These are phyloP conservation scores for Turritopsis rubra DNA, from an alignment of 30 jellyfish, hydroid and myxozoan species.

Conservation along the genomic window DNA sequence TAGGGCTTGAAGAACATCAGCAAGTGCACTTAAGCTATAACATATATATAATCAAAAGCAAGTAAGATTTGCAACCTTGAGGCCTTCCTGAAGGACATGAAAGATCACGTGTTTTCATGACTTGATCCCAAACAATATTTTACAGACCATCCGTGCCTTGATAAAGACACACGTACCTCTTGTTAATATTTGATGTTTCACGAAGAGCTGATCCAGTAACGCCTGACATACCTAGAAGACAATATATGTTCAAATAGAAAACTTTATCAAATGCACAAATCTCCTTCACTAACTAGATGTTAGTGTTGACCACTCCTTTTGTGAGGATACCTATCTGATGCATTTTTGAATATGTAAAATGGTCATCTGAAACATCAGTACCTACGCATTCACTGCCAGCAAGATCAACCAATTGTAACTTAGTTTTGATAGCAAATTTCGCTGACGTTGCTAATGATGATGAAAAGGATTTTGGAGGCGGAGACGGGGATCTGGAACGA, in stretches of 20 bases:
- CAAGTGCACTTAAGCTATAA: conserved; percentile 81
- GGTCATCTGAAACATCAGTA: conserved; percentile 19
- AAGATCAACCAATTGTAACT: conserved; percentile 75
- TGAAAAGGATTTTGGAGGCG: conserved; percentile 68
- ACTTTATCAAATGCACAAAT: not conserved
- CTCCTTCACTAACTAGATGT: too few relatives aligned
- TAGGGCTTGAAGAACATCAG: conserved; percentile 71
- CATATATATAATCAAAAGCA: too few relatives aligned
- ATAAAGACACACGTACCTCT: conserved; percentile 45
- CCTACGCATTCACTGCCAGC: conserved; percentile 98
- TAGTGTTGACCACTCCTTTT: too few relatives aligned
- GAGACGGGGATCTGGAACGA: conserved; percentile 41
- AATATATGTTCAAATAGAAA: not conserved
- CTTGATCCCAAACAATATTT: too few relatives aligned
- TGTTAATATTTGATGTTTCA: conserved; percentile 76
- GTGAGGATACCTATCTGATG: not conserved
- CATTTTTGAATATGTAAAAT: not conserved
- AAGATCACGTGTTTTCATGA: too few relatives aligned
- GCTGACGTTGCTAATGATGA: conserved; percentile 62
- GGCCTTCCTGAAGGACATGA: too few relatives aligned
- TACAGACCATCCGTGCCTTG: too few relatives aligned
- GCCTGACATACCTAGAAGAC: conserved; percentile 73
- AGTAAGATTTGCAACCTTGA: too few relatives aligned
- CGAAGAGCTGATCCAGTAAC: conserved; percentile 90
- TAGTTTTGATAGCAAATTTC: conserved; percentile 53